Conservation (phyloP, 2,888 invertebrate species). For the Brenthis ino region DNA sequence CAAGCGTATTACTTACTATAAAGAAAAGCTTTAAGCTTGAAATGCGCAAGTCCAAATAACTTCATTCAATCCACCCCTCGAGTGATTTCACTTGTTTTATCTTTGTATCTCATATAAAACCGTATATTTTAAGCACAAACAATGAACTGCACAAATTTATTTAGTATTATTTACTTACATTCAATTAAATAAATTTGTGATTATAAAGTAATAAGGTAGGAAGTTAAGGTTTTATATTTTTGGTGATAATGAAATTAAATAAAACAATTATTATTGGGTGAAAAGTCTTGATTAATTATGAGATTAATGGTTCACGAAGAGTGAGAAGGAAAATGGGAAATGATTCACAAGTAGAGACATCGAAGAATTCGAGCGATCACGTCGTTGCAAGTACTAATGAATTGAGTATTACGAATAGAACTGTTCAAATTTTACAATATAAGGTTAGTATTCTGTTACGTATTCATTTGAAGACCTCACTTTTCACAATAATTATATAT, state of each 20-base stretch:
- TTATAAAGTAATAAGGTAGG: background rate
- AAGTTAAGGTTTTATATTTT: constrained; percentile 33
- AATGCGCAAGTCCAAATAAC: constrained; percentile 79
- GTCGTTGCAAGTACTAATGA: constrained; percentile 62
- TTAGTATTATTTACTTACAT: constrained; percentile 5
- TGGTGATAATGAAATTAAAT: constrained; percentile 37
- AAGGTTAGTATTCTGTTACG: constrained; percentile 52
- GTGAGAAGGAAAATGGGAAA: constrained; percentile 73
- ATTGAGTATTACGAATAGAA: constrained; percentile 57
- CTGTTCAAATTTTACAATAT: constrained; percentile 66
- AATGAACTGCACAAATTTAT: constrained; percentile 18
- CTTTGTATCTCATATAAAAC: constrained; percentile 50
- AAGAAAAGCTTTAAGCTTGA: constrained; percentile 31
- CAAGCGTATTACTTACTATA: background rate
- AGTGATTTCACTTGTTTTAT: constrained; percentile 56
- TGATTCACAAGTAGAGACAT: constrained; percentile 76
- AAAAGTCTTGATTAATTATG: constrained; percentile 56
- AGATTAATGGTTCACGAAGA: constrained; percentile 56
- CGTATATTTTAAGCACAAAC: constrained; percentile 46
- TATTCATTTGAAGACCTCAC: constrained; percentile 35
- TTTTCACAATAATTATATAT: constrained; percentile 22
- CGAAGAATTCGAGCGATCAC: constrained; percentile 65
- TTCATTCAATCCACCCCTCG: constrained; percentile 75
- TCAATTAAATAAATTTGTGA: constrained; percentile 11
- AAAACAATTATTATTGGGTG: constrained; percentile 32